These are phyloP conservation scores for Cistogaster globosa DNA, from an alignment of 2,888 invertebrate genomes.

Conservation along the genomic window DNA sequence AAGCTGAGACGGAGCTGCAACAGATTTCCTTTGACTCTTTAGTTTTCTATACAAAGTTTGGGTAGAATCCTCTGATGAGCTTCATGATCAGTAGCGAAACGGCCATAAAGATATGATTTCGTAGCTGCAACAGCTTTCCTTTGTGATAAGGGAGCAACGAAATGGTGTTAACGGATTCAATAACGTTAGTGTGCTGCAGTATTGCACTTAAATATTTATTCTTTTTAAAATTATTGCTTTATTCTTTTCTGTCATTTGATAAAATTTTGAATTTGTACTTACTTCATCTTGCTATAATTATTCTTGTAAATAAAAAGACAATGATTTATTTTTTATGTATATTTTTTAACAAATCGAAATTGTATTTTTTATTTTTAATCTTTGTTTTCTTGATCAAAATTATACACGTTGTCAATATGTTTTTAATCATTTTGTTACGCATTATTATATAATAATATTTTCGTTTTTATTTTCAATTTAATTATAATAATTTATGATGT, in stretches of 20 bases:
- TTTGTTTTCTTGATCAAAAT: slow-evolving; percentile 82
- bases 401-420: slow-evolving; percentile 83
- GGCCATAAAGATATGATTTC: too few relatives aligned
- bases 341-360: slow-evolving; percentile 79
- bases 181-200: too few relatives aligned
- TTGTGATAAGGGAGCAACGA: too few relatives aligned
- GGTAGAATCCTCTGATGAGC: too few relatives aligned
- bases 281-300: background rate
- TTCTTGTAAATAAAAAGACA: slow-evolving; percentile 49
- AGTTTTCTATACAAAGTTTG: too few relatives aligned
- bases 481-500: slow-evolving; percentile 73
- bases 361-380: slow-evolving; percentile 75
- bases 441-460: slow-evolving; percentile 74
- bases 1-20: too few relatives aligned
- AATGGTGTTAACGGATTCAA: too few relatives aligned
- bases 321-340: slow-evolving; percentile 72
- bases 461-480: slow-evolving; percentile 63
- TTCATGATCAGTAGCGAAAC: too few relatives aligned
- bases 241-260: background rate
- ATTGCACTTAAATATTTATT: too few relatives aligned
- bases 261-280: slow-evolving; percentile 4
- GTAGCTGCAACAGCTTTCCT: too few relatives aligned
- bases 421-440: slow-evolving; percentile 72
- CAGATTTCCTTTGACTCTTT: too few relatives aligned
- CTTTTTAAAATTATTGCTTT: too few relatives aligned